A percentile compares a stretch with the other conserved stretches of the same genome.
Conservation (phyloP, 2,113 vertebrate species). For the Tragelaphus buxtoni region DNA sequence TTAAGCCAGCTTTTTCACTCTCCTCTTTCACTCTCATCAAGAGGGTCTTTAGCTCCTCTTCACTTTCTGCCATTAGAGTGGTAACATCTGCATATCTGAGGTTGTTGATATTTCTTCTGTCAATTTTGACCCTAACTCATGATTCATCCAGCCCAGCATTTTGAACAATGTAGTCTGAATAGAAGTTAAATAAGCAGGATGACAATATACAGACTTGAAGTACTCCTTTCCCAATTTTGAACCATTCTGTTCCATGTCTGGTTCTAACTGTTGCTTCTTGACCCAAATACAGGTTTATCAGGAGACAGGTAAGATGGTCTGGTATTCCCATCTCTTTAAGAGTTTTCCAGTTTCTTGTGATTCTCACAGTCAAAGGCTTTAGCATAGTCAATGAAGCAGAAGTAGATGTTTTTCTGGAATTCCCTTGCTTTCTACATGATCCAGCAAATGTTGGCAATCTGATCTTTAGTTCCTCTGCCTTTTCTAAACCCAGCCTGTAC, state of each 20-base stretch:
- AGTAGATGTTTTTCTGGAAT: neutral
- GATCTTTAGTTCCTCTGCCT: neutral
- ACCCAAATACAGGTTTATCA: neutral
- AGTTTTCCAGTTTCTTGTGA: neutral
- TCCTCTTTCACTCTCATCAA: neutral
- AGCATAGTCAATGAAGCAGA: neutral
- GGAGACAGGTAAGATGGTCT: neutral
- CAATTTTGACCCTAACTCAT: neutral
- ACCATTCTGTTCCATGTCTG: neutral
- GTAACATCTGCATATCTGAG: neutral
- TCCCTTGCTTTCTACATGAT: neutral
- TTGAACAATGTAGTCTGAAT: neutral
- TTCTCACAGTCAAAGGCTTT: neutral
- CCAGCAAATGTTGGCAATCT: neutral
- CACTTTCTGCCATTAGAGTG: neutral
- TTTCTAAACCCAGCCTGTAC: neutral
- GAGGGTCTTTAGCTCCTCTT: neutral
- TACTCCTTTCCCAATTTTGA: neutral
- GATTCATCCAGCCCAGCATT: neutral
- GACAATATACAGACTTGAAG: neutral
- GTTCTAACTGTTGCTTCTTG: neutral
- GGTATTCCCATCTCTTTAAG: neutral
- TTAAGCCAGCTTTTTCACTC: neutral
- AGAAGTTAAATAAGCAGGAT: neutral
- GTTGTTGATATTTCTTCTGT: neutral